Evolutionary conservation across 2,113 vertebrate genomes (phyloP), one percentile per base, ranked within the genome.

Genomic region (Bubalus kerabau): DNA sequence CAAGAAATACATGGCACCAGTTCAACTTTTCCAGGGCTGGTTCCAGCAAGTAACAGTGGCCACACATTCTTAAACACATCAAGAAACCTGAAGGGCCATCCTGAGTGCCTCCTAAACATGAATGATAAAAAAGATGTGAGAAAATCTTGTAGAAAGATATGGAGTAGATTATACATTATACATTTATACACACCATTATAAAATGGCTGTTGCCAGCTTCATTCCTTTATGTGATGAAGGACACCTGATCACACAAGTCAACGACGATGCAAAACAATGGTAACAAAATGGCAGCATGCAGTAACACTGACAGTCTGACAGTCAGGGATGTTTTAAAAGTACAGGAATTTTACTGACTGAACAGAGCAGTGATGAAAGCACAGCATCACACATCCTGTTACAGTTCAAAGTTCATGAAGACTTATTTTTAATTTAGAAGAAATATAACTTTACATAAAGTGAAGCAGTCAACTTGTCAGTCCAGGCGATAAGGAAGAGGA

Each of bases 351-450:
- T 85, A 87, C 2, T 40, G 14, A 40, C 24, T 7, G 23, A 90
- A 91, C 12, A 67, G 64, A 88, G 50, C 32, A 52, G 74, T n/a
- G 87, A 76, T 67, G 62, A 94, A 71, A 90, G 52, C 46, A 81
- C 24, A 85, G 36, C 52, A 50, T 62, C 23, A 7, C n/a, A 59
- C n/a, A 86, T 91, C 36, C 23, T 46, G 24, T 76, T 15, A 32
- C 52, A 62, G 46, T 17, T 28, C 21, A 94, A 84, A 93, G 43
- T 46, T 83, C 54, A 67, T 30, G 19, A 86, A 50, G 60, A 93
- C 50, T 87, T 54, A 64, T 54, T 88, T 94, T 74, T 95, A 94
- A 93, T 90, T 87, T 96, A 95, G 93, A 94, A 71, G 9, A 86
- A 97, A 88, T 64, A 90, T 91, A 95, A 74, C n/a, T 57, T 57